A percentile compares a stretch with the other conserved stretches of the same genome.
Evolutionary conservation across 2,888 invertebrate species (phyloP).

Genomic region (Athrips mouffetella): DNA sequence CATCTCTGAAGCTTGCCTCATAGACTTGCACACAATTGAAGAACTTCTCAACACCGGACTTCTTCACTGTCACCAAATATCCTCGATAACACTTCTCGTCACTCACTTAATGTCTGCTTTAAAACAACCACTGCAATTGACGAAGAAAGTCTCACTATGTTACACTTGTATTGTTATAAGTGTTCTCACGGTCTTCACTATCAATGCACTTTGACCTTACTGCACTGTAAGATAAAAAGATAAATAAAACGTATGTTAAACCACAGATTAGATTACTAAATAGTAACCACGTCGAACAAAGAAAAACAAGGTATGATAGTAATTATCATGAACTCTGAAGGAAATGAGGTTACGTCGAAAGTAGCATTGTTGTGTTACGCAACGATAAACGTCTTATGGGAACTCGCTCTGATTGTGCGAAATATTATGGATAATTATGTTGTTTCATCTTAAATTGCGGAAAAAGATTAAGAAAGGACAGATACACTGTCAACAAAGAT

Average conservation of each 20-base stretch:
- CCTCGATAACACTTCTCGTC: slow-evolving; percentile 23
- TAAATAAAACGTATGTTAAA: too few species aligned
- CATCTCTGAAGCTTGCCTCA: slow-evolving; percentile 53
- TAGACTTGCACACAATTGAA: neutral
- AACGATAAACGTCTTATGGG: neutral
- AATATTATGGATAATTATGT: neutral
- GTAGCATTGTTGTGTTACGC: neutral
- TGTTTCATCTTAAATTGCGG: neutral
- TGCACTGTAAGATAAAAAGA: slow-evolving; percentile 5
- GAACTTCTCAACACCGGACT: slow-evolving; percentile 15
- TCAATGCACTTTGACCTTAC: slow-evolving; percentile 42
- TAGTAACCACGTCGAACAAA: too few species aligned
- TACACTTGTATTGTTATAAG: slow-evolving; percentile 18
- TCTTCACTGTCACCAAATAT: slow-evolving; percentile 22
- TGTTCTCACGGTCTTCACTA: slow-evolving; percentile 36
- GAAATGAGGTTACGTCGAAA: neutral
- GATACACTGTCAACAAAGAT: neutral
- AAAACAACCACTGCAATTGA: slow-evolving; percentile 21
- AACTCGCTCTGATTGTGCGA: neutral
- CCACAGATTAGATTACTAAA: too few species aligned
- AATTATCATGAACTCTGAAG: slow-evolving; percentile 4
- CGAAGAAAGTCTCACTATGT: slow-evolving; percentile 19
- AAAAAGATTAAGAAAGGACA: slow-evolving; percentile 1
- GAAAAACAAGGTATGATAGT: slow-evolving; percentile 3
- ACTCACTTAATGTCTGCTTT: slow-evolving; percentile 22